Percentiles rank a stretch among this genome's conserved stretches.
These are phyloP conservation scores for Drosophila fungiperda DNA, from an alignment of 2,888 invertebrate genomes.

Conservation along the genomic window DNA sequence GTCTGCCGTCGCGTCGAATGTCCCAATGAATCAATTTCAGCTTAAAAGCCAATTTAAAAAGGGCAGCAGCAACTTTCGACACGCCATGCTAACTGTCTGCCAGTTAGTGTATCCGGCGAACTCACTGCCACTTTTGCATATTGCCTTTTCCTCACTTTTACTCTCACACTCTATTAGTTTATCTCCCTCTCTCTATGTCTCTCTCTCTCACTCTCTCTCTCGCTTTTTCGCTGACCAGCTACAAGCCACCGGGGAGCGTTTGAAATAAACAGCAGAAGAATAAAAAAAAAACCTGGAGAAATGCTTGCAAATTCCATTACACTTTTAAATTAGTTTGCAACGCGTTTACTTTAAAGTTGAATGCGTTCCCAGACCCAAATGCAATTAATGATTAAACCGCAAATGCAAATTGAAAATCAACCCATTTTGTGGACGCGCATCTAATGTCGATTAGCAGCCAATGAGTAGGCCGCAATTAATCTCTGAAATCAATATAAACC, in stretches of 20 bases:
- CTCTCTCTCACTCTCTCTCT: neutral
- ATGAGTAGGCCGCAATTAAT: slow-evolving; percentile 41
- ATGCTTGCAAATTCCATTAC: slow-evolving; percentile 68
- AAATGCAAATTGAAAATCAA: slow-evolving; percentile 41
- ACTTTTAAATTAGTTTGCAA: slow-evolving; percentile 77
- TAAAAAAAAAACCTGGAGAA: slow-evolving; percentile 42
- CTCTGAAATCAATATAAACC: slow-evolving; percentile 34
- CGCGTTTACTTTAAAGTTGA: slow-evolving; percentile 8
- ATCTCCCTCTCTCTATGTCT: neutral
- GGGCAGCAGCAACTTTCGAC: slow-evolving; percentile 68
- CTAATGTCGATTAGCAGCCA: slow-evolving; percentile 32
- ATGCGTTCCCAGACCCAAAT: slow-evolving; percentile 32
- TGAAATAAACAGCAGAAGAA: slow-evolving; percentile 2
- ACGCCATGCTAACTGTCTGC: slow-evolving; percentile 55
- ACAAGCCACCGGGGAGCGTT: slow-evolving; percentile 21
- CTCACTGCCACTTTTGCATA: slow-evolving; percentile 64
- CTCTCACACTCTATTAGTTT: neutral
- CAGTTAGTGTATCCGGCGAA: slow-evolving; percentile 43
- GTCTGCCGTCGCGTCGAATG: slow-evolving; percentile 25
- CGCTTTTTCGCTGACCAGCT: slow-evolving; percentile 1
- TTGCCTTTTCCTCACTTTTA: slow-evolving; percentile 43
- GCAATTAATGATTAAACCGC: slow-evolving; percentile 60
- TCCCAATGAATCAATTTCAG: slow-evolving; percentile 76
- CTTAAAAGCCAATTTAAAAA: slow-evolving; percentile 76
- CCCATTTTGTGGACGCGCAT: slow-evolving; percentile 7